Evolutionary conservation across 2,797 vertebrate genomes (phyloP).

Genomic region (Pipistrellus pipistrellus): DNA sequence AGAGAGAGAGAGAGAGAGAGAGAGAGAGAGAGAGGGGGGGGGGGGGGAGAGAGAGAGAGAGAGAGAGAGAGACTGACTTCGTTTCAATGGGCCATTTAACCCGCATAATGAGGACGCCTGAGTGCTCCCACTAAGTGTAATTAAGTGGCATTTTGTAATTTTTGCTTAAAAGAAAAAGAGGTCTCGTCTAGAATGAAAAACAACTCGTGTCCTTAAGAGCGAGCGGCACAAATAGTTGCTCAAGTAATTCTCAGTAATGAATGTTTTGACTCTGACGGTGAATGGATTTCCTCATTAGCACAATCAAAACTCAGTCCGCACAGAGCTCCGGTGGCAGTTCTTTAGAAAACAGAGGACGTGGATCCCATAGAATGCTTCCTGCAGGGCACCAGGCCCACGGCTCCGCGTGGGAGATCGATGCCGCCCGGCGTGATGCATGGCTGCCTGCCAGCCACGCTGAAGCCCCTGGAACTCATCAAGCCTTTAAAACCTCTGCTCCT

Average conservation of each 20-base stretch:
- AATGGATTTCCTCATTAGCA: slow-evolving; percentile 33
- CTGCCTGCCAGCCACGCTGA: slow-evolving; percentile 69
- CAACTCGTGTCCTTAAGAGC: not conserved
- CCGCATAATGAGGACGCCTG: slow-evolving; percentile 34
- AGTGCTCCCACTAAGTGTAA: slow-evolving; percentile 58
- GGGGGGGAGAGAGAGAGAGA: not conserved
- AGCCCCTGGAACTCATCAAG: slow-evolving; percentile 70
- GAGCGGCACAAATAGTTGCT: not conserved
- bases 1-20: not conserved
- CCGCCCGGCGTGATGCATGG: slow-evolving; percentile 21
- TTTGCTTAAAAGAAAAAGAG: not conserved
- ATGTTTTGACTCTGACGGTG: slow-evolving; percentile 48
- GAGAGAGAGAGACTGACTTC: slow-evolving; percentile 60
- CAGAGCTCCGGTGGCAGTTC: slow-evolving; percentile 49
- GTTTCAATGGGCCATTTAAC: slow-evolving; percentile 51
- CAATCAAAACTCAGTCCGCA: slow-evolving; percentile 59
- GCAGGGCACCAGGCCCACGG: slow-evolving; percentile 32
- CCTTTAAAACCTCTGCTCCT: slow-evolving; percentile 63
- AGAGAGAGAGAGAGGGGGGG: slow-evolving; percentile 24
- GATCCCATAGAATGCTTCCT: slow-evolving; percentile 60
- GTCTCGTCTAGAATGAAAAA: not conserved
- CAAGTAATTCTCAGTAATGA: slow-evolving; percentile 53
- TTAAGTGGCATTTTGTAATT: slow-evolving; percentile 57
- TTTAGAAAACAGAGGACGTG: slow-evolving; percentile 58
- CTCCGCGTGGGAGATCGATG: slow-evolving; percentile 75